Evolutionary conservation across 2,797 vertebrate genomes (phyloP).

Genomic region (Cossypha caffra): DNA sequence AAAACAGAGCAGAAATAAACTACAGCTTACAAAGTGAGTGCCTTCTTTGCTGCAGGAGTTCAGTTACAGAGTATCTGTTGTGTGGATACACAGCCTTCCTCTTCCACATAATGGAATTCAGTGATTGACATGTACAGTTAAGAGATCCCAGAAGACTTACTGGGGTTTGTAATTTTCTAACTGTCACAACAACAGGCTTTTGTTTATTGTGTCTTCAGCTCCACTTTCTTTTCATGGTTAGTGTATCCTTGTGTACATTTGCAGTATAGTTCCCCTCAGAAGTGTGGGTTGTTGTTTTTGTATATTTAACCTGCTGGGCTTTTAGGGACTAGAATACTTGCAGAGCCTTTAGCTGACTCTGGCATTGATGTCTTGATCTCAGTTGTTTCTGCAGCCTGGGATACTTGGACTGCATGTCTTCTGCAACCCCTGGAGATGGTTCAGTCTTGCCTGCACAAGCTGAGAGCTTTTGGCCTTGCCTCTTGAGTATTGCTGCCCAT

Average conservation of each 20-base stretch:
- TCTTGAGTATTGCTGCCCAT: slow-evolving; percentile 4
- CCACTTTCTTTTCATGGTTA: background rate
- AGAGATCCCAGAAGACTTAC: background rate
- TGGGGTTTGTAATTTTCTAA: background rate
- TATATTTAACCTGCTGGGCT: slow-evolving; percentile 31
- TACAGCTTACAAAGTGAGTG: slow-evolving; percentile 69
- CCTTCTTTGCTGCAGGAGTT: slow-evolving; percentile 69
- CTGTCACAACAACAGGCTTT: background rate
- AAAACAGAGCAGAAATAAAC: slow-evolving; percentile 65
- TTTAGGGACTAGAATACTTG: slow-evolving; percentile 5
- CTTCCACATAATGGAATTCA: background rate
- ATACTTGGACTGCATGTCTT: slow-evolving; percentile 28
- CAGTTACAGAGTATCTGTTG: slow-evolving; percentile 8
- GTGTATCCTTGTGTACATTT: background rate
- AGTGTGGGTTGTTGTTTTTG: slow-evolving; percentile 5
- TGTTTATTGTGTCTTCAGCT: background rate
- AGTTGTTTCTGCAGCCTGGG: slow-evolving; percentile 19
- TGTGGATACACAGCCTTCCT: slow-evolving; percentile 16
- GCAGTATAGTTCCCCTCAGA: background rate
- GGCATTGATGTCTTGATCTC: background rate
- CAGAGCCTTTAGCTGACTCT: slow-evolving; percentile 26
- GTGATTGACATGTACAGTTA: background rate
- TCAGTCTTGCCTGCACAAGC: slow-evolving; percentile 21
- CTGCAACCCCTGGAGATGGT: slow-evolving; percentile 12
- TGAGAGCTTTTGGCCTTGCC: slow-evolving; percentile 23